Evolutionary conservation across 2,888 invertebrate genomes (phyloP).

Genomic region (Eumerus sabulonum): DNA sequence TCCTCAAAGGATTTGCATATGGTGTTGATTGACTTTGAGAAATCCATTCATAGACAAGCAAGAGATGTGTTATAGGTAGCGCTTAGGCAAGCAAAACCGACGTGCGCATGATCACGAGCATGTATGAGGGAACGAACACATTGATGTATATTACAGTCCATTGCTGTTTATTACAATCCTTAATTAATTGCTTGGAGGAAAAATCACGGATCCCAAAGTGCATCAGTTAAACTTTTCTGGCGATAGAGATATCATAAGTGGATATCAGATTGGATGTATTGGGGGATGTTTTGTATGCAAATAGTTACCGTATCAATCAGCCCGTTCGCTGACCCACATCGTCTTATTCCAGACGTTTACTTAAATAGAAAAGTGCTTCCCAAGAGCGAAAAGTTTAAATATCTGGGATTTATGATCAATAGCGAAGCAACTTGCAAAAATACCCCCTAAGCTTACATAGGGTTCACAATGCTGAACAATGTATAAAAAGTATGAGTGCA

Average conservation of each 20-base stretch:
- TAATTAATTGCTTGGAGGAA: neutral
- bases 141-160: neutral
- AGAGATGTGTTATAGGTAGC: neutral
- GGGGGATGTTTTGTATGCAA: neutral
- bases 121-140: neutral
- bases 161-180: conserved; percentile 4
- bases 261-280: neutral
- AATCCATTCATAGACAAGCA: neutral
- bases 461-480: too few relatives aligned
- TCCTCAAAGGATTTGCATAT: neutral
- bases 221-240: conserved; percentile 7
- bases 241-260: conserved; percentile 4
- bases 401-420: too few relatives aligned
- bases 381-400: too few relatives aligned
- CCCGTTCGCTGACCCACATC: too few relatives aligned
- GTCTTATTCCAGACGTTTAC: too few relatives aligned
- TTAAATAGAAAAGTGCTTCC: too few relatives aligned
- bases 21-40: conserved; percentile 10
- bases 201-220: neutral
- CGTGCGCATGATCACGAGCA: neutral
- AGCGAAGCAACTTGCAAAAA: too few relatives aligned
- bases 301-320: too few relatives aligned
- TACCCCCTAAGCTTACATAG: too few relatives aligned
- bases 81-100: neutral
- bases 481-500: too few relatives aligned